These are phyloP conservation scores for Branchinecta lindahli DNA, from an alignment of 1,140 invertebrate species.

Conservation along the genomic window DNA sequence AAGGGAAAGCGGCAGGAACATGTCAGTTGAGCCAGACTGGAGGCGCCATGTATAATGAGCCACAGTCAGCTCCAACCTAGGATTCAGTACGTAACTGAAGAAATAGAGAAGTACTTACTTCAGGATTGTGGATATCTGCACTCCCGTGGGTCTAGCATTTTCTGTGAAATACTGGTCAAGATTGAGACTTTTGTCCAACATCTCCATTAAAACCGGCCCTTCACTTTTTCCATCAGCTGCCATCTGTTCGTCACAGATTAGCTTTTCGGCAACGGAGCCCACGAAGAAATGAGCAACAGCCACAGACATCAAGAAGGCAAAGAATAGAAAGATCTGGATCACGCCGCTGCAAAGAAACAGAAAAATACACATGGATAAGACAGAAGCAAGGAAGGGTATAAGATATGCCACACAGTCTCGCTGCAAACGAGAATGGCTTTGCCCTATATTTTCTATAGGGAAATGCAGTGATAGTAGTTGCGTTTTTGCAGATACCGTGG, in stretches of 20 bases:
- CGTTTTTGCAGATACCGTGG: no score
- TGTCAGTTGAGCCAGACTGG: no score
- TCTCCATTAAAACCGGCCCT: not conserved
- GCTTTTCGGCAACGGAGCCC: not conserved
- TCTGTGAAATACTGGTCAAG: not conserved
- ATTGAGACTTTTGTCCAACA: not conserved
- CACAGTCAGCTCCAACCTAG: no score
- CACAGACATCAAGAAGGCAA: not conserved
- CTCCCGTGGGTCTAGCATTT: not conserved
- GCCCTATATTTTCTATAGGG: no score
- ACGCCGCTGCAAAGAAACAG: not conserved
- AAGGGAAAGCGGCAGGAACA: no score
- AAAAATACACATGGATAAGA: no score
- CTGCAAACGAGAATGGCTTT: no score
- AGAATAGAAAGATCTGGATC: not conserved
- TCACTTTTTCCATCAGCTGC: not conserved
- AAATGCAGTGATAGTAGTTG: no score
- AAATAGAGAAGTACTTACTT: not conserved
- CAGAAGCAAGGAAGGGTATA: no score
- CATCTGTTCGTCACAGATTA: not conserved
- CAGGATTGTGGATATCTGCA: not conserved
- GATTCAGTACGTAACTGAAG: no score
- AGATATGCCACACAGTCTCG: no score
- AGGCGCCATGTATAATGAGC: no score
- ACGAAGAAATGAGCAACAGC: not conserved